phyloP scores from a whole-genome alignment of 2,888 invertebrate genomes.

The Trichacis sp. region DNA sequence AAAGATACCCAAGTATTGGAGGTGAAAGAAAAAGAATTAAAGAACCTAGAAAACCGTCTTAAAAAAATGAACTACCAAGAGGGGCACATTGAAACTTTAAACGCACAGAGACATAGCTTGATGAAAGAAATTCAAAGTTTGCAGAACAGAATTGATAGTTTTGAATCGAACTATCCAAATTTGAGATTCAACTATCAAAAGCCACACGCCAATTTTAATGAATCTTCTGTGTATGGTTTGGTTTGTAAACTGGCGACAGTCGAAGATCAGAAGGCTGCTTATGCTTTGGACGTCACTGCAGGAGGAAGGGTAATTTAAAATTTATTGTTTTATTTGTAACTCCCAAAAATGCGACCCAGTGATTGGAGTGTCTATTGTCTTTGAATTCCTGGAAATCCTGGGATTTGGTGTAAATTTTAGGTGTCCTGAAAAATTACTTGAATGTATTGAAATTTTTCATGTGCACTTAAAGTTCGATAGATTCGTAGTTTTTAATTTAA shows the following conservation, averaged over 20 bases:
- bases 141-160: slow-evolving; percentile 72
- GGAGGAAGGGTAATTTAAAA: slow-evolving; percentile 79
- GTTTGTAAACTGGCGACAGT: slow-evolving; percentile 84
- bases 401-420: too few relatives aligned
- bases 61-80: slow-evolving; percentile 74
- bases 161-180: slow-evolving; percentile 73
- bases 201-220: slow-evolving; percentile 82
- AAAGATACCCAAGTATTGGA: slow-evolving; percentile 75
- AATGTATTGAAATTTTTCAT: too few relatives aligned
- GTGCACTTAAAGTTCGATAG: too few relatives aligned
- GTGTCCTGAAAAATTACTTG: too few relatives aligned
- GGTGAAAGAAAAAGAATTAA: slow-evolving; percentile 72
- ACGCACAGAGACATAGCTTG: slow-evolving; percentile 70
- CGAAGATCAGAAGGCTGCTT: slow-evolving; percentile 76
- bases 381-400: too few relatives aligned
- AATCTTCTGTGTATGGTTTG: slow-evolving; percentile 78
- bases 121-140: slow-evolving; percentile 72
- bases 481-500: slow-evolving; percentile 1
- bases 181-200: slow-evolving; percentile 81
- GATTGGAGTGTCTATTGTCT: too few relatives aligned
- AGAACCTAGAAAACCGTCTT: slow-evolving; percentile 72
- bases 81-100: slow-evolving; percentile 72
- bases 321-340: slow-evolving; percentile 9
- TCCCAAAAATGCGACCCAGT: not conserved
- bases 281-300: slow-evolving; percentile 88